Evolutionary conservation across 1,140 invertebrate species (phyloP).

Genomic region (Panonychus citri): DNA sequence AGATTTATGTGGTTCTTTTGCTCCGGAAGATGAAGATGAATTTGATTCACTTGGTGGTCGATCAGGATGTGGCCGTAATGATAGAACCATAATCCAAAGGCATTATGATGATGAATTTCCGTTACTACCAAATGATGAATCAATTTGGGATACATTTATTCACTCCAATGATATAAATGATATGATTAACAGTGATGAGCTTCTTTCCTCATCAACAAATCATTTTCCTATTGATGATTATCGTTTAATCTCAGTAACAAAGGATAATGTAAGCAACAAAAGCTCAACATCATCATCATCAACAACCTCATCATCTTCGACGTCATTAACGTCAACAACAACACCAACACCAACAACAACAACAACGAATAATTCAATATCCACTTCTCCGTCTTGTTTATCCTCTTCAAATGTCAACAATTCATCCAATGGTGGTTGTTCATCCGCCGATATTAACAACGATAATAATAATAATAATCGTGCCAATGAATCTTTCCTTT

Average conservation of each 20-base stretch:
- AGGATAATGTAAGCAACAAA: too few species aligned
- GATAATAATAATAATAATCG: neutral
- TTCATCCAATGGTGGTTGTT: too few species aligned
- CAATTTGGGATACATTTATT: conserved; percentile 1
- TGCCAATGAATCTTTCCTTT: neutral
- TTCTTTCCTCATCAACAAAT: neutral
- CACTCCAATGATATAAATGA: neutral
- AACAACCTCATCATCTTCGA: too few species aligned
- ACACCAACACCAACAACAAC: neutral
- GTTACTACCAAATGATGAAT: neutral
- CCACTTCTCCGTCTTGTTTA: too few species aligned
- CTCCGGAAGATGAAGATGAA: neutral
- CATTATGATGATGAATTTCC: neutral
- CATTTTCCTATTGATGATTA: neutral
- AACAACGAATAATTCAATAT: neutral
- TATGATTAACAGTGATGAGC: neutral
- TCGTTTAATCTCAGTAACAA: neutral
- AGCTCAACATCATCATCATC: too few species aligned
- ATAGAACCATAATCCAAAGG: neutral
- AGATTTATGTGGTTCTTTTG: neutral
- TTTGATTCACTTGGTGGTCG: neutral
- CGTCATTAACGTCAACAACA: too few species aligned
- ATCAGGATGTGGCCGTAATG: neutral
- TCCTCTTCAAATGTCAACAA: too few species aligned
- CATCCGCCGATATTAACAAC: neutral